A percentile compares a stretch with the other conserved stretches of the same genome.
Conservation (phyloP, 2,888 invertebrate genomes). For the Agriopis marginaria region DNA sequence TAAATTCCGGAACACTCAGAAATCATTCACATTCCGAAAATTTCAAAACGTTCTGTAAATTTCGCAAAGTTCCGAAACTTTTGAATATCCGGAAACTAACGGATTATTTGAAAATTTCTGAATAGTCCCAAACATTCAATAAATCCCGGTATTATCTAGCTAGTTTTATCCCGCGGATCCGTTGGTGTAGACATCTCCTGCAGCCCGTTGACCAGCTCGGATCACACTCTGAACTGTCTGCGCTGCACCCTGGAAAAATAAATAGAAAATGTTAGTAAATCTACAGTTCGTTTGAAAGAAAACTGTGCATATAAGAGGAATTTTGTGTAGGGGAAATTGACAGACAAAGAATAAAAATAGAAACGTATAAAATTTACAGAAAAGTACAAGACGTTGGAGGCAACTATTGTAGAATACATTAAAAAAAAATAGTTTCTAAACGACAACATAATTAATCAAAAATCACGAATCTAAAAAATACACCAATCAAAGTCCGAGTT, state of each 20-base stretch:
- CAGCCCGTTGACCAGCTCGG: conserved; percentile 83
- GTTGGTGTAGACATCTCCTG: conserved; percentile 79
- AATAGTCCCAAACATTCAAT: conserved; percentile 3
- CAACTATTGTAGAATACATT: not conserved
- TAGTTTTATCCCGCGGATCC: conserved; percentile 73
- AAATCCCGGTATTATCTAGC: conserved; percentile 12
- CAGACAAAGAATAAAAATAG: not conserved
- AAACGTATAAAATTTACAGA: no score
- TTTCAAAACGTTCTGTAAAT: conserved; percentile 3
- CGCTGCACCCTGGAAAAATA: conserved; percentile 89
- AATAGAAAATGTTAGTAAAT: conserved; percentile 14
- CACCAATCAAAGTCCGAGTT: not conserved
- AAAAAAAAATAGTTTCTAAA: no score
- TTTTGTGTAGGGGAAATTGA: not conserved
- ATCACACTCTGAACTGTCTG: conserved; percentile 90
- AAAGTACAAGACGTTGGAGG: not conserved
- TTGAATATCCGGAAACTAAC: not conserved
- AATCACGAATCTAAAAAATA: not conserved
- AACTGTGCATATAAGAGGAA: not conserved
- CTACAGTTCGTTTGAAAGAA: not conserved
- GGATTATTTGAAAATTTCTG: not conserved
- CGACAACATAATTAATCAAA: no score
- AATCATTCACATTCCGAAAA: not conserved
- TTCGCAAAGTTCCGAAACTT: not conserved
- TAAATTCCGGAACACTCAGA: no score